Conservation (phyloP, 2,113 vertebrate species). For the Probosciger aterrimus region DNA sequence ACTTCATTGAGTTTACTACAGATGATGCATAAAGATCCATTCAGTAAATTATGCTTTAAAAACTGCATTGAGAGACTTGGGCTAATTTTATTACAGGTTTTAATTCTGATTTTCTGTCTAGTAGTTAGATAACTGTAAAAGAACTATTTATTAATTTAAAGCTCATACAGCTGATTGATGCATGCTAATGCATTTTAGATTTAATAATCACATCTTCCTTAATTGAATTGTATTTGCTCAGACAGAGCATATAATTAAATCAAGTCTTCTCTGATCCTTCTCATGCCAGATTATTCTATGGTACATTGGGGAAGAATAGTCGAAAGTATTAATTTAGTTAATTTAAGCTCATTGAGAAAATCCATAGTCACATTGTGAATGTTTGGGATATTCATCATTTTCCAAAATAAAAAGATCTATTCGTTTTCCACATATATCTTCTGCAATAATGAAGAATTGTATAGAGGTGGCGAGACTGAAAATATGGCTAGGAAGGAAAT, state of each 20-base stretch:
- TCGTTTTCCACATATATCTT: neutral
- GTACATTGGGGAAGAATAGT: neutral
- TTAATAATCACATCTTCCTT: constrained; percentile 51
- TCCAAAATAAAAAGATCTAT: neutral
- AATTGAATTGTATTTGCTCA: constrained; percentile 51
- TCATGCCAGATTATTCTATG: constrained; percentile 31
- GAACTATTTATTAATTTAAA: constrained; percentile 59
- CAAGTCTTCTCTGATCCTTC: constrained; percentile 51
- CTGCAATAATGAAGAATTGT: neutral
- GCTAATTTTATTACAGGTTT: constrained; percentile 29
- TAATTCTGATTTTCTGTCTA: constrained; percentile 14
- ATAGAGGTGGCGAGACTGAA: neutral
- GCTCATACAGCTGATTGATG: constrained; percentile 22
- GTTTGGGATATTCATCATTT: neutral
- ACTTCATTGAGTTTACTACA: neutral
- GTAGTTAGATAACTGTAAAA: constrained; percentile 8
- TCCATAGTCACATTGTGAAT: neutral
- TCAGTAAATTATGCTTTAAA: constrained; percentile 14
- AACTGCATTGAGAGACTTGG: neutral
- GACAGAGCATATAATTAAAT: constrained; percentile 58
- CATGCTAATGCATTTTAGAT: constrained; percentile 29
- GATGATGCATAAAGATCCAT: neutral
- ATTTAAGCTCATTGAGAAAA: neutral
- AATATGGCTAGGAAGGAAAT: neutral
- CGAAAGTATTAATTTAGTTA: neutral